These are phyloP conservation scores for Bungarus multicinctus DNA, from an alignment of 2,113 vertebrate species.

Conservation along the genomic window DNA sequence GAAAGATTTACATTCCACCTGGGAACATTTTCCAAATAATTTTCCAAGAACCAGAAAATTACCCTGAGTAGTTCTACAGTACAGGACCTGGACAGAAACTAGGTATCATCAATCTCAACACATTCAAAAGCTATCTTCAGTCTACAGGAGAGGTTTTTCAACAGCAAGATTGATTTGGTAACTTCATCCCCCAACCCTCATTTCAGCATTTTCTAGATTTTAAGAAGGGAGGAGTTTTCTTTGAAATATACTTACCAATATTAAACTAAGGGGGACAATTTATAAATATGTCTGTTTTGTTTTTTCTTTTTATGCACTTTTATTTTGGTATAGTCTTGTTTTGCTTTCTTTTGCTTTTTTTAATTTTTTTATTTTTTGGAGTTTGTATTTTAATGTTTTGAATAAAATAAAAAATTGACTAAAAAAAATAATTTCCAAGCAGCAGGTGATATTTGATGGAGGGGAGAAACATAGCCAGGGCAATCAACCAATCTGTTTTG, in stretches of 20 bases:
- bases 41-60: background rate
- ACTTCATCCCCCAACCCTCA: background rate
- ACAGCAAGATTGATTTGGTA: background rate
- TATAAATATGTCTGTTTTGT: background rate
- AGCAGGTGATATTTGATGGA: background rate
- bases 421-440: background rate
- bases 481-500: background rate
- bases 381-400: background rate
- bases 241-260: background rate
- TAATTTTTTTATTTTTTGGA: background rate
- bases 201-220: background rate
- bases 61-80: background rate
- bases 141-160: background rate
- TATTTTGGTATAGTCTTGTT: background rate
- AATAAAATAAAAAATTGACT: background rate
- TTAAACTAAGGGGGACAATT: background rate
- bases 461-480: background rate
- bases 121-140: background rate
- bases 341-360: background rate
- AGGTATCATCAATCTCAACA: background rate
- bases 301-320: background rate
- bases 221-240: background rate
- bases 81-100: background rate
- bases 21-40: background rate
- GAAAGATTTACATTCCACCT: background rate